phyloP scores from a whole-genome alignment of 2,888 invertebrate species.

The Schizotus pectinicornis region DNA sequence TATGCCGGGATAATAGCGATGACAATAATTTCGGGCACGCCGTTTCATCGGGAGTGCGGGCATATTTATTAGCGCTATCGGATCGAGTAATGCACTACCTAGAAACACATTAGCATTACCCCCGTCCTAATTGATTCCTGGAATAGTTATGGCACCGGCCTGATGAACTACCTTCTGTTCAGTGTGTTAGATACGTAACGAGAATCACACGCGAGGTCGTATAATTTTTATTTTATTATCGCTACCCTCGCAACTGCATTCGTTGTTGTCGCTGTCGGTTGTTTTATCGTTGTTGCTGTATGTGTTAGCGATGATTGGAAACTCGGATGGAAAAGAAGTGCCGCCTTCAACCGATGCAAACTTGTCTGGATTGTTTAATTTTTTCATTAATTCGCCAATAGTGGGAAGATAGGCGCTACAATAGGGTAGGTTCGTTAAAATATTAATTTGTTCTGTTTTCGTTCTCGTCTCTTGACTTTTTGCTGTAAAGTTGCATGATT shows the following conservation, averaged over 20 bases:
- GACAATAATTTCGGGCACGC: constrained; percentile 32
- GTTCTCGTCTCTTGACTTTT: too few relatives aligned
- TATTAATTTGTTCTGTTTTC: too few relatives aligned
- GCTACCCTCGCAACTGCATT: neutral
- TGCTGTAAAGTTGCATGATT: too few relatives aligned
- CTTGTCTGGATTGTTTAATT: too few relatives aligned
- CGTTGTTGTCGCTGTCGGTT: neutral
- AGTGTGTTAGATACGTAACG: constrained; percentile 14
- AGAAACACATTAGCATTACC: constrained; percentile 25
- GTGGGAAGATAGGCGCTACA: too few relatives aligned
- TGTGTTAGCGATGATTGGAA: neutral
- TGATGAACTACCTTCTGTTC: constrained; percentile 14
- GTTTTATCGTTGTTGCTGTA: constrained; percentile 2
- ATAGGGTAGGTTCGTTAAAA: too few relatives aligned
- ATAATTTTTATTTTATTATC: constrained; percentile 6
- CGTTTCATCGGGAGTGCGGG: constrained; percentile 25
- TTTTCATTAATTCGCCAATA: too few relatives aligned
- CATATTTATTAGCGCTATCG: constrained; percentile 28
- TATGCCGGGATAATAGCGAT: constrained; percentile 29
- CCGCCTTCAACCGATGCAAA: too few relatives aligned
- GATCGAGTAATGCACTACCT: constrained; percentile 25
- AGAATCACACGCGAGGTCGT: constrained; percentile 17
- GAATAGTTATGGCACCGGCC: constrained; percentile 11
- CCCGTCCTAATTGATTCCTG: constrained; percentile 25
- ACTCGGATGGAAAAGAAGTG: neutral